These are phyloP conservation scores for Misgurnus mizolepis DNA, from an alignment of 2,113 vertebrate species.

Conservation along the genomic window DNA sequence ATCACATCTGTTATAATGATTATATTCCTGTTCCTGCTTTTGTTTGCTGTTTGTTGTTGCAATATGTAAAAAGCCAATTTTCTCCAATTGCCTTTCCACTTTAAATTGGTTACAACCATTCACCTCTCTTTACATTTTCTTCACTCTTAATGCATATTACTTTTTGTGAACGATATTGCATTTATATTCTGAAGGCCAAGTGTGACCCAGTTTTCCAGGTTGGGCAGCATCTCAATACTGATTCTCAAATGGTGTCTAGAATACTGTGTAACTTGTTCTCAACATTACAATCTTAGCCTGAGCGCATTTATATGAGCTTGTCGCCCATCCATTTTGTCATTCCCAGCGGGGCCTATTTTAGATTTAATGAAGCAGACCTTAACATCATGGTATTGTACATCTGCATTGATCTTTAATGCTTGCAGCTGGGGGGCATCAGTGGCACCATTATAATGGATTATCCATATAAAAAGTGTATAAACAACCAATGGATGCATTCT, in stretches of 20 bases:
- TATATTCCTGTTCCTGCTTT: not conserved
- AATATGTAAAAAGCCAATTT: not conserved
- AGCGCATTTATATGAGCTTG: constrained; percentile 19
- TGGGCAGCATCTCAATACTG: constrained; percentile 31
- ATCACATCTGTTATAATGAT: not conserved
- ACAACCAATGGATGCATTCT: constrained; percentile 9
- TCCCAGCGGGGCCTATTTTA: not conserved
- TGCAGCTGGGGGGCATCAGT: constrained; percentile 10
- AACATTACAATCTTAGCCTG: not conserved
- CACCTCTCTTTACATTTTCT: not conserved
- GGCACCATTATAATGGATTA: constrained; percentile 10
- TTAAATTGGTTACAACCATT: not conserved
- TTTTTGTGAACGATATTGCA: constrained; percentile 6
- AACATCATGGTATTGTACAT: constrained; percentile 1
- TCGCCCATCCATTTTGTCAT: not conserved
- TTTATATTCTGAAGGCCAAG: constrained; percentile 34
- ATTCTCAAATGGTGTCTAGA: constrained; percentile 20
- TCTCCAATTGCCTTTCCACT: not conserved
- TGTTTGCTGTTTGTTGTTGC: not conserved
- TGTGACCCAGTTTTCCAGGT: constrained; percentile 35
- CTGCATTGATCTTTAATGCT: constrained; percentile 28
- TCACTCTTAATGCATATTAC: not conserved
- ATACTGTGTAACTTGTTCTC: constrained; percentile 27
- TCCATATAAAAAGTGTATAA: not conserved
- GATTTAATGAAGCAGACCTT: constrained; percentile 35